These are phyloP conservation scores for Minunthozetes semirufus DNA, from an alignment of 2,888 invertebrate species.

Conservation along the genomic window DNA sequence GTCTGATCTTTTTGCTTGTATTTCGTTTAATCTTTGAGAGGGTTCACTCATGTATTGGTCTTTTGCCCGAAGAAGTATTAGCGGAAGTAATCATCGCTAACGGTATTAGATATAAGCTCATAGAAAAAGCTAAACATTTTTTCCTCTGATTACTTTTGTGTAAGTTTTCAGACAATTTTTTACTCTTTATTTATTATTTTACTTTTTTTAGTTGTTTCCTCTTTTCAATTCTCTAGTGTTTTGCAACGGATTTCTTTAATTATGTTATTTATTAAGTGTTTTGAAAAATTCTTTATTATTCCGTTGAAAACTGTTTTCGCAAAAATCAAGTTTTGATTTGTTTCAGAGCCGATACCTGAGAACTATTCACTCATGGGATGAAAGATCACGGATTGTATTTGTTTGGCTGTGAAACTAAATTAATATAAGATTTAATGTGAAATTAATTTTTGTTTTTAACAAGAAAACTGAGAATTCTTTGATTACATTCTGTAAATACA, in stretches of 20 bases:
- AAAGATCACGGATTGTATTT: not conserved
- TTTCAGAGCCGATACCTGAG: too few species aligned
- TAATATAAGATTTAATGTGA: not conserved
- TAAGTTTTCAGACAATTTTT: slow-evolving; percentile 13
- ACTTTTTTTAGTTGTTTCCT: not conserved
- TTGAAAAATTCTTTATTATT: too few species aligned
- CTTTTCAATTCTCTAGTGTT: not conserved
- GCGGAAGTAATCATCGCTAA: slow-evolving; percentile 30
- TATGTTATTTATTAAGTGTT: too few species aligned
- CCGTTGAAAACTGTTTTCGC: too few species aligned
- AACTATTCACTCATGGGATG: too few species aligned
- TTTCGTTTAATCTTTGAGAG: too few species aligned
- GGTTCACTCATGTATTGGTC: not conserved
- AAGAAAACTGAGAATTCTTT: not conserved
- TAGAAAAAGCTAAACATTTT: not conserved
- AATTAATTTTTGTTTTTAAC: not conserved
- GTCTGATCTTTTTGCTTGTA: not conserved
- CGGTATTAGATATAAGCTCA: not conserved
- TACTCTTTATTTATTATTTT: not conserved
- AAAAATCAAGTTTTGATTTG: too few species aligned
- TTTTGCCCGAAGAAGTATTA: not conserved
- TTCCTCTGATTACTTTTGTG: slow-evolving; percentile 5
- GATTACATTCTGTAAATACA: not conserved
- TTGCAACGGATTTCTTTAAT: not conserved
- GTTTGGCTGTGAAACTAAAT: not conserved